Evolutionary conservation across 2,797 vertebrate species (phyloP), one percentile per base, ranked within the genome.

Genomic region (Gastrophryne carolinensis): DNA sequence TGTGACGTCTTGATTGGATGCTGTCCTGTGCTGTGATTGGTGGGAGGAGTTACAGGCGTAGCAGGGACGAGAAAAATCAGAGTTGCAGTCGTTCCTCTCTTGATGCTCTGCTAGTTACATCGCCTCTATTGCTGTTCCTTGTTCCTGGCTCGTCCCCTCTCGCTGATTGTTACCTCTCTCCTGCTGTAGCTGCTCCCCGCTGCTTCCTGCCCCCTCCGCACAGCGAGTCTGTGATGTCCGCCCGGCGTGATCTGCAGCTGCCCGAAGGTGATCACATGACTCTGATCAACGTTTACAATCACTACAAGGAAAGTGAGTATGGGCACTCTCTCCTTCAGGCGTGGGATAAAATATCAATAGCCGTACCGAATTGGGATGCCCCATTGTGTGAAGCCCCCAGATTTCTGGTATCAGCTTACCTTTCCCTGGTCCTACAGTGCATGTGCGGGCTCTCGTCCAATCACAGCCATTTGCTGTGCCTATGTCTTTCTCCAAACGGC

Each of bases 261-360:
- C 50, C 85, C 0, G 92, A 91, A 0, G 97, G 96, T 7, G 97
- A 98, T 79, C 97, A 98, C 89, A 92, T 97, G 87, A 95, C 94
- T 15, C 93, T 98, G 79, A 94, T 98, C 78, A 94, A 94, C 56
- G 83, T 98, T 82, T 98, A 94, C 67, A 92, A 94, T 0, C 87
- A 91, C 62, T 98, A 94, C 84, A 81, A 90, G 50, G 91, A 94
- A 79, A 89, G 96, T 98, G 87, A 85, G 95, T 88, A 50, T 2
- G 2, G 3, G 3, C 8, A n/a, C n/a, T n/a, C n/a, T n/a, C n/a
- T n/a, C n/a, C n/a, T n/a, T n/a, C n/a, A n/a, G n/a, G n/a, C n/a
- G n/a, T n/a, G n/a, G n/a, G n/a, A n/a, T n/a, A n/a, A n/a, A n/a
- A n/a, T n/a, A n/a, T n/a, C n/a, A n/a, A n/a, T n/a, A n/a, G n/a